A percentile compares a stretch with the other conserved stretches of the same genome.
Evolutionary conservation across 2,888 invertebrate genomes (phyloP).

Genomic region (Seira sanloemensis): DNA sequence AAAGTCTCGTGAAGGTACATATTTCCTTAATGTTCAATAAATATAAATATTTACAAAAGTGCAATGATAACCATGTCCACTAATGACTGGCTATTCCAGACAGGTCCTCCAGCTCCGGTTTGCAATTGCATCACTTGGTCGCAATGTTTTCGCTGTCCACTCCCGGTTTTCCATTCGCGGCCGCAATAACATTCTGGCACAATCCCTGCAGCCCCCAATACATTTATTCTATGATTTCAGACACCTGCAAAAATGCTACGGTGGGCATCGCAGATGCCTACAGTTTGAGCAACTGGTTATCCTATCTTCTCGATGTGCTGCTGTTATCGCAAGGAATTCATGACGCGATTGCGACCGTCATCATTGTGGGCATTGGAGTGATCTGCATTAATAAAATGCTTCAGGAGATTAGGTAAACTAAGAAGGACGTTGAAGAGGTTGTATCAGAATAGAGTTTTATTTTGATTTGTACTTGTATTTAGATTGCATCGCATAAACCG

Average conservation of each 20-base stretch:
- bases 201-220: slow-evolving; percentile 22
- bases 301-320: not conserved
- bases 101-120: not conserved
- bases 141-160: not conserved
- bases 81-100: not conserved
- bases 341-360: not conserved
- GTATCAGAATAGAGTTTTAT: not conserved
- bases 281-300: no score
- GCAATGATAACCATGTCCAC: not conserved
- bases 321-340: not conserved
- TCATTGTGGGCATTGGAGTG: not conserved
- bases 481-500: not conserved
- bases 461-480: not conserved
- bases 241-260: not conserved
- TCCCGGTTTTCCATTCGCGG: not conserved
- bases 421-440: not conserved
- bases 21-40: not conserved
- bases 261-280: not conserved
- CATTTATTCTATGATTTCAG: slow-evolving; percentile 16
- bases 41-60: not conserved
- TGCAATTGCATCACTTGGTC: not conserved
- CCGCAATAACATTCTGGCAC: slow-evolving; percentile 8
- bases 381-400: not conserved
- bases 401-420: not conserved
- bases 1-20: not conserved